Percentiles rank a stretch among this genome's conserved stretches.
Evolutionary conservation across 2,888 invertebrate genomes (phyloP).

Genomic region (Galerucella nymphaeae): DNA sequence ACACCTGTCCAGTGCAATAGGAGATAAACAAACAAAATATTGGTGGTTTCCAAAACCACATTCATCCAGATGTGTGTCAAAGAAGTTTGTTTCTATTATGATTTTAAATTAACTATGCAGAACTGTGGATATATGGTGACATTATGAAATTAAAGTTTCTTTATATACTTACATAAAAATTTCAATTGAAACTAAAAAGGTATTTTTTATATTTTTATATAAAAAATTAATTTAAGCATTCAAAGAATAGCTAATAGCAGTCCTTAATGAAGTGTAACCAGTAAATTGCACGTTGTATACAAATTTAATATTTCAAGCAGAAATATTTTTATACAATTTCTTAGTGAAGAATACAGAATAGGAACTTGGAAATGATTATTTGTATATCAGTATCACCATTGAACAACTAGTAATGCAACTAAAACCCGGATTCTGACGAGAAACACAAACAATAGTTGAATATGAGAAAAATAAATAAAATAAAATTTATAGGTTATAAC

Average conservation of each 20-base stretch:
- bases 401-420: not conserved
- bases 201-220: not conserved
- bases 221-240: too few species aligned
- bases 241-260: too few species aligned
- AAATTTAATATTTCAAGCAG: too few species aligned
- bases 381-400: not conserved
- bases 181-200: too few species aligned
- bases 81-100: constrained; percentile 45
- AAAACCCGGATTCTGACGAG: not conserved
- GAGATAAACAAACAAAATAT: constrained; percentile 15
- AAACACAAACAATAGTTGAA: not conserved
- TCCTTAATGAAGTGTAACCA: too few species aligned
- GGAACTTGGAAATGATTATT: not conserved
- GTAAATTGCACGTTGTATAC: too few species aligned
- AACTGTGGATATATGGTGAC: not conserved
- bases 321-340: too few species aligned
- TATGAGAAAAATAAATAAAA: not conserved
- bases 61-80: constrained; percentile 44
- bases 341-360: not conserved
- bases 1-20: constrained; percentile 28
- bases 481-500: not conserved
- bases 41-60: constrained; percentile 14
- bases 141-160: not conserved
- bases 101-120: constrained; percentile 23
- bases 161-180: too few species aligned